These are phyloP conservation scores for Tinea semifulvella DNA, from an alignment of 2,888 invertebrate genomes.

Conservation along the genomic window DNA sequence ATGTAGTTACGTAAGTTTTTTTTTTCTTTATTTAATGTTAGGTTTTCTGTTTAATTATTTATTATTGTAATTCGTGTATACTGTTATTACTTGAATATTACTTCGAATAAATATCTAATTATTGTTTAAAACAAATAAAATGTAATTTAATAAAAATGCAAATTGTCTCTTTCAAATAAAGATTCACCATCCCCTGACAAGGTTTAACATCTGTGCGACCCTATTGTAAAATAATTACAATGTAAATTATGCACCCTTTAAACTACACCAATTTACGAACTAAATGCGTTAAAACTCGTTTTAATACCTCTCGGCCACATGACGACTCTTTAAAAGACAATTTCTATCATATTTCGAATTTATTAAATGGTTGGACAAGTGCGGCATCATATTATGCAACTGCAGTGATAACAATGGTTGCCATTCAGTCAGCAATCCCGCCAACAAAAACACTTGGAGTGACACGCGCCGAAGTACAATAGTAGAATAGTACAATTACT, in stretches of 20 bases:
- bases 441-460: constrained; percentile 42
- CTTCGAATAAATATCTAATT: too few species aligned
- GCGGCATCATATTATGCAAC: neutral
- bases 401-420: constrained; percentile 10
- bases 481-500: constrained; percentile 42
- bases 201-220: constrained; percentile 47
- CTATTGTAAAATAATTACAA: constrained; percentile 62
- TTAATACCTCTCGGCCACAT: constrained; percentile 47
- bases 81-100: too few species aligned
- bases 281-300: constrained; percentile 45
- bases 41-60: neutral
- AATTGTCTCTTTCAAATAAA: constrained; percentile 9
- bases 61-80: too few species aligned
- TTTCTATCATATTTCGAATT: constrained; percentile 26
- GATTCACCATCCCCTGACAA: constrained; percentile 6
- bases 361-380: constrained; percentile 12
- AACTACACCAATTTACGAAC: constrained; percentile 59
- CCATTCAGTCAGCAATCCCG: constrained; percentile 2
- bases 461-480: constrained; percentile 45
- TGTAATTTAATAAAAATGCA: neutral
- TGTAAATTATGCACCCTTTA: constrained; percentile 65
- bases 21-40: neutral
- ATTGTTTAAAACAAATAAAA: neutral
- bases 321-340: constrained; percentile 48
- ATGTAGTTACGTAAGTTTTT: too few species aligned